Evolutionary conservation across 2,888 invertebrate species (phyloP).

Genomic region (Creontiades dilutus): DNA sequence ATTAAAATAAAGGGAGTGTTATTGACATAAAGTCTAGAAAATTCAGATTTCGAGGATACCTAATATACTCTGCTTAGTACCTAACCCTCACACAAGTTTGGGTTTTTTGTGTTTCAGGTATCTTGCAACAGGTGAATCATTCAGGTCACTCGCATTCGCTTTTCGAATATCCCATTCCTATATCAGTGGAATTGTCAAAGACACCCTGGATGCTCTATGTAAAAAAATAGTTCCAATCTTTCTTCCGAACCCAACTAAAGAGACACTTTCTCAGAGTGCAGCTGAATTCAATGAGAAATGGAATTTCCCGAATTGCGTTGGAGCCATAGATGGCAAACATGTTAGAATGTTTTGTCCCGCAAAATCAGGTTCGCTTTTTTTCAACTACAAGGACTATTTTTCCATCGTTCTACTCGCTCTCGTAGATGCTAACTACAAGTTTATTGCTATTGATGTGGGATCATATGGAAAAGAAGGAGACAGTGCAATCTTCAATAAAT

Average conservation of each 20-base stretch:
- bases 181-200: not conserved
- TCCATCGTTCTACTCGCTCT: conserved; percentile 54
- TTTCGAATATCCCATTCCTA: conserved; percentile 21
- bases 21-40: not conserved
- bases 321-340: conserved; percentile 64
- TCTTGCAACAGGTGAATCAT: conserved; percentile 58
- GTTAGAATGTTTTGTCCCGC: conserved; percentile 6
- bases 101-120: conserved; percentile 40
- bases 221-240: conserved; percentile 30
- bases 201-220: not conserved
- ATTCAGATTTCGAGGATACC: not conserved
- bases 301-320: conserved; percentile 59
- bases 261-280: conserved; percentile 43
- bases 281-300: conserved; percentile 12
- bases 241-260: conserved; percentile 33
- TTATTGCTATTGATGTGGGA: conserved; percentile 49
- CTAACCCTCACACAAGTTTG: too few species aligned
- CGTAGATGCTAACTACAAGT: conserved; percentile 64
- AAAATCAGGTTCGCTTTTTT: conserved; percentile 20
- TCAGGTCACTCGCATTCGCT: conserved; percentile 55
- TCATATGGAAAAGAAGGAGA: conserved; percentile 58
- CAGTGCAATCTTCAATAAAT: conserved; percentile 36
- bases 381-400: conserved; percentile 63
- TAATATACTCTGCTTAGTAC: not conserved
- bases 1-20: not conserved